Evolutionary conservation across 2,888 invertebrate species (phyloP), one percentile per base, ranked within the genome.

Genomic region (Melieria crassipennis): DNA sequence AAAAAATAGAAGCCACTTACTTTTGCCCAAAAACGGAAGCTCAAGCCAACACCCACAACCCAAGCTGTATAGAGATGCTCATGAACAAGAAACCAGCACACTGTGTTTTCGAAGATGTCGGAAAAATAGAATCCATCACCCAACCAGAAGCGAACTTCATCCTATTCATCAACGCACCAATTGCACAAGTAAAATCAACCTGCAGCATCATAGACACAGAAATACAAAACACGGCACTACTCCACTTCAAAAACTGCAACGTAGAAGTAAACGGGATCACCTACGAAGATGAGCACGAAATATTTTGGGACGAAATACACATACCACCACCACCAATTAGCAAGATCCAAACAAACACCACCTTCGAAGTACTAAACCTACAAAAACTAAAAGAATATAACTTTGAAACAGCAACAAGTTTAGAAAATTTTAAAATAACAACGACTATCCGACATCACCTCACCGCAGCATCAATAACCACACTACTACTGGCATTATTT

Each of bases 131-230:
- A 46, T 42, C 50, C 46, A 70, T 73, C 30, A 11, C 52, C 4
- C 70, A 73, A 63, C 66, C 67, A 30, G 63, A 70, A 67, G 67
- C 67, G 52, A 70, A 73, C 47, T 58, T 70, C 50, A 57, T 67
- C 47, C 46, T 70, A 56, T 67, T 70, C 16, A 64, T 64, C 4
- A 73, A 70, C 52, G 46, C 62, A 9, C 56, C 47, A n/a, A 48
- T 47, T 46, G 30, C 58, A 64, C 42, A 45, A 56, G 68, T 72
- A 30, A 72, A 64, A 16, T 68, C 69, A 62, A 72, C 58, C n/a
- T 72, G 72, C 68, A 68, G 68, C 16, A 57, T 64, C 13, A 64
- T 52, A 68, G 13, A 55, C 2, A 50, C 43, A 16, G 6, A n/a
- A 30, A 48, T 68, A 57, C 56, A 71, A 30, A 61, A 55, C 52